Evolutionary conservation across 2,888 invertebrate species (phyloP).

Genomic region (Cremastobaeus sp.): DNA sequence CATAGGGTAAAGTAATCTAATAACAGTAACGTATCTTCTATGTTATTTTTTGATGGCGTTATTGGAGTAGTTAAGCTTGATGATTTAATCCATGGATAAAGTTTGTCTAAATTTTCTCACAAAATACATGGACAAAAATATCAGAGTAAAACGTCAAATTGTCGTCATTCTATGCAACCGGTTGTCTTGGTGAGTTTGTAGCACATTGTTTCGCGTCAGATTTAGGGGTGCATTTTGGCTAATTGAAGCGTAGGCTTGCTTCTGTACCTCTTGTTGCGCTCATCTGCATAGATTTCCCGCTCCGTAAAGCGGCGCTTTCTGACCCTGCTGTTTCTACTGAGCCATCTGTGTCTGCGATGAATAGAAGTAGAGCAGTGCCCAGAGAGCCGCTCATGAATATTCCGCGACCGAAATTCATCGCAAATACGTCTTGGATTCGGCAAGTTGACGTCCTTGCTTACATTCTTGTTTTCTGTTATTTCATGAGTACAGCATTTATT

Average conservation of each 20-base stretch:
- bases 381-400: constrained; percentile 74
- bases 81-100: too few relatives aligned
- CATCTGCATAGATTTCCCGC: constrained; percentile 75
- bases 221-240: constrained; percentile 70
- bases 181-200: constrained; percentile 57
- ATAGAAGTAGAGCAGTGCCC: constrained; percentile 70
- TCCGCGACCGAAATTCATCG: constrained; percentile 72
- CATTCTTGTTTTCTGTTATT: constrained; percentile 46
- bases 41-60: constrained; percentile 1
- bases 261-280: constrained; percentile 66
- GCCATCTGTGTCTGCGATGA: constrained; percentile 67
- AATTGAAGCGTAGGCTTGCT: constrained; percentile 72
- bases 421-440: constrained; percentile 70
- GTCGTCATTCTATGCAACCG: constrained; percentile 47
- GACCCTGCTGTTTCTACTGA: constrained; percentile 64
- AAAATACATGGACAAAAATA: constrained; percentile 13
- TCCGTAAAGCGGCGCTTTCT: constrained; percentile 71
- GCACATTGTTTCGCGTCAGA: constrained; percentile 55
- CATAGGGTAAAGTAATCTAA: too few relatives aligned
- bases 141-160: constrained; percentile 30
- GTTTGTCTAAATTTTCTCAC: too few relatives aligned
- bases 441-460: constrained; percentile 33
- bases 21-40: background rate
- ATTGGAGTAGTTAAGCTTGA: too few relatives aligned
- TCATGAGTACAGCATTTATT: constrained; percentile 32